Evolutionary conservation across 2,113 vertebrate genomes (phyloP).

Genomic region (Anseranas semipalmata): DNA sequence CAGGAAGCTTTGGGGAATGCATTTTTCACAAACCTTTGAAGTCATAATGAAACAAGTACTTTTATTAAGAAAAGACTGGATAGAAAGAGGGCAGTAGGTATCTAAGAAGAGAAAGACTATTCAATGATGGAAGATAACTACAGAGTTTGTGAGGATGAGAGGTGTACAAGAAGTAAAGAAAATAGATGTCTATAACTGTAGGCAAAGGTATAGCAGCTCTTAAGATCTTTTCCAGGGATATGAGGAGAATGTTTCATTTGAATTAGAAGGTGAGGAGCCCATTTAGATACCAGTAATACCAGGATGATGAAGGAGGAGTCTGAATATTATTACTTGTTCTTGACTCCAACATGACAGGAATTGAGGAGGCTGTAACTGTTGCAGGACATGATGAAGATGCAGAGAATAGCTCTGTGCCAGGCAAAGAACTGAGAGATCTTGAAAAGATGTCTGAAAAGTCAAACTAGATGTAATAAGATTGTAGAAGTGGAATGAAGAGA

Average conservation of each 20-base stretch:
- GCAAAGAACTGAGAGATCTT: background rate
- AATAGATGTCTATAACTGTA: background rate
- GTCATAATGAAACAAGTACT: accelerated
- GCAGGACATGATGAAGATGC: background rate
- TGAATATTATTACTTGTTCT: background rate
- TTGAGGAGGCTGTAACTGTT: background rate
- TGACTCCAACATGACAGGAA: background rate
- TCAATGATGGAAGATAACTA: background rate
- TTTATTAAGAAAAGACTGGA: background rate
- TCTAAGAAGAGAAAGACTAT: background rate
- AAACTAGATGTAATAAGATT: background rate
- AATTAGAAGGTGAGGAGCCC: background rate
- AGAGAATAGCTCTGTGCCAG: background rate
- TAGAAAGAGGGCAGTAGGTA: background rate
- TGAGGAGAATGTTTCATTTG: background rate
- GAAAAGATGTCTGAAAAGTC: background rate
- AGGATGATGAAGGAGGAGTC: background rate
- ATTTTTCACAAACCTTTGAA: background rate
- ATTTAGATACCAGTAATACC: background rate
- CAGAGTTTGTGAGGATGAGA: background rate
- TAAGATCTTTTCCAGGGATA: background rate
- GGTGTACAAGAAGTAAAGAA: background rate
- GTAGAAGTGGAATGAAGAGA: background rate
- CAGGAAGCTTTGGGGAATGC: background rate
- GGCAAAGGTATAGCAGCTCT: background rate